phyloP scores from a whole-genome alignment of 2,888 invertebrate genomes.

The Xiphydria camelus region DNA sequence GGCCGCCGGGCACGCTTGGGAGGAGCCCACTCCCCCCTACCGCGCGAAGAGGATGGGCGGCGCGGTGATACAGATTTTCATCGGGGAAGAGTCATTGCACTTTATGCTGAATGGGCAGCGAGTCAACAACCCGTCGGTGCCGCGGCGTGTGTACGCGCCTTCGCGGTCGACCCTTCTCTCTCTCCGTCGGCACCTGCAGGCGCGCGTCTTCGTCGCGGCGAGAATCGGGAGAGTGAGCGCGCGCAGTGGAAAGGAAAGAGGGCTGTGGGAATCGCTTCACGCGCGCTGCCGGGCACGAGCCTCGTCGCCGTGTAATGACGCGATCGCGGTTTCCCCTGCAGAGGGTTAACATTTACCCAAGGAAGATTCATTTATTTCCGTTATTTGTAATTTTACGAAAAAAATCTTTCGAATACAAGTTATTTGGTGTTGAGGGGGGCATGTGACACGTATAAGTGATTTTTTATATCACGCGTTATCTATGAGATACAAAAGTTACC shows the following conservation, averaged over 20 bases:
- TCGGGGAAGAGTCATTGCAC: constrained; percentile 53
- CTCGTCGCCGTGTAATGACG: constrained; percentile 46
- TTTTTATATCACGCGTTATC: too few relatives aligned
- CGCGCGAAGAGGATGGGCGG: neutral
- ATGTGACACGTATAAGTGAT: too few relatives aligned
- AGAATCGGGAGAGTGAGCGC: too few relatives aligned
- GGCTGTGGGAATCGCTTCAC: constrained; percentile 43
- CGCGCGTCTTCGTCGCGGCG: too few relatives aligned
- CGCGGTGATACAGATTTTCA: constrained; percentile 44
- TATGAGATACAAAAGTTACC: too few relatives aligned
- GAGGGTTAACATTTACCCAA: too few relatives aligned
- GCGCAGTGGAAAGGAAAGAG: constrained; percentile 22
- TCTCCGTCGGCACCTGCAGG: too few relatives aligned
- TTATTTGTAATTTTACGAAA: too few relatives aligned
- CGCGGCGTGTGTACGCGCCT: constrained; percentile 11
- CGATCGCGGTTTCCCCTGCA: constrained; percentile 43
- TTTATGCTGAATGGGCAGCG: constrained; percentile 55
- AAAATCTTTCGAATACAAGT: too few relatives aligned
- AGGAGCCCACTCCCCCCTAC: neutral
- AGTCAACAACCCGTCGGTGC: constrained; percentile 50
- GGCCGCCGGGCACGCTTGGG: neutral
- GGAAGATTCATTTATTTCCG: too few relatives aligned
- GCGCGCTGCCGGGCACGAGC: constrained; percentile 48
- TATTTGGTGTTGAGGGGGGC: too few relatives aligned
- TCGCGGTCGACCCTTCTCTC: constrained; percentile 7